These are phyloP conservation scores for Caenorhabditis parvicauda DNA, from an alignment of 2,888 invertebrate species.

Conservation along the genomic window DNA sequence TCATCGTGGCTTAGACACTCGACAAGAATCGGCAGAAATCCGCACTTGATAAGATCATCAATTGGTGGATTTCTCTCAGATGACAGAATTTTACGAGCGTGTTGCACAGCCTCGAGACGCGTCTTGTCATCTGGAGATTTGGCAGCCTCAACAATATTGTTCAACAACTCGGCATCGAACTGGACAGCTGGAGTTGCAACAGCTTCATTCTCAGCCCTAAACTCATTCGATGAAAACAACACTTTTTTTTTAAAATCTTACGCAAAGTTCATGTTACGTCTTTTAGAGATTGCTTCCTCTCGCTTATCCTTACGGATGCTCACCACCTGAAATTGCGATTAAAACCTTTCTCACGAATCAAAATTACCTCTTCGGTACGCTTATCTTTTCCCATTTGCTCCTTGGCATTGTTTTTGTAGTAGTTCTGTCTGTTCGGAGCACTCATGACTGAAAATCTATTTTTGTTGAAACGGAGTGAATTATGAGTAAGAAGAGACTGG, in stretches of 20 bases:
- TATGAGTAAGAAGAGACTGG: too few species aligned
- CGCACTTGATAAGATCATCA: slow-evolving; percentile 87
- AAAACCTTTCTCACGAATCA: background rate
- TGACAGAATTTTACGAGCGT: slow-evolving; percentile 80
- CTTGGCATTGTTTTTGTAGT: slow-evolving; percentile 97
- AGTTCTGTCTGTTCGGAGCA: slow-evolving; percentile 37
- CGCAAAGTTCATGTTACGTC: slow-evolving; percentile 82
- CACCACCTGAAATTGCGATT: slow-evolving; percentile 40
- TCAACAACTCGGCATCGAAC: slow-evolving; percentile 66
- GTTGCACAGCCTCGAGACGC: slow-evolving; percentile 85
- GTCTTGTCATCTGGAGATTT: slow-evolving; percentile 75
- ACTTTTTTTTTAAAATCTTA: slow-evolving; percentile 11
- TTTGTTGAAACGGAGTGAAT: too few species aligned
- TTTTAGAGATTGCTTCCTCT: slow-evolving; percentile 91
- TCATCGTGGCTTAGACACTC: slow-evolving; percentile 71
- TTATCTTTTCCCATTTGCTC: slow-evolving; percentile 78
- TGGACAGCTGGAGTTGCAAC: slow-evolving; percentile 21
- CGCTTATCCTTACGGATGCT: slow-evolving; percentile 93
- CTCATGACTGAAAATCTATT: too few species aligned
- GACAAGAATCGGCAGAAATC: slow-evolving; percentile 90
- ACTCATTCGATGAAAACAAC: too few species aligned
- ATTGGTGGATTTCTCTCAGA: slow-evolving; percentile 98
- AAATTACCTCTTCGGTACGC: slow-evolving; percentile 46
- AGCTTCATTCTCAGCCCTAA: slow-evolving; percentile 31
- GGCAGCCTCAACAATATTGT: slow-evolving; percentile 83